These are phyloP conservation scores for Cephus rjabovi DNA, from an alignment of 2,888 invertebrate genomes.

Conservation along the genomic window DNA sequence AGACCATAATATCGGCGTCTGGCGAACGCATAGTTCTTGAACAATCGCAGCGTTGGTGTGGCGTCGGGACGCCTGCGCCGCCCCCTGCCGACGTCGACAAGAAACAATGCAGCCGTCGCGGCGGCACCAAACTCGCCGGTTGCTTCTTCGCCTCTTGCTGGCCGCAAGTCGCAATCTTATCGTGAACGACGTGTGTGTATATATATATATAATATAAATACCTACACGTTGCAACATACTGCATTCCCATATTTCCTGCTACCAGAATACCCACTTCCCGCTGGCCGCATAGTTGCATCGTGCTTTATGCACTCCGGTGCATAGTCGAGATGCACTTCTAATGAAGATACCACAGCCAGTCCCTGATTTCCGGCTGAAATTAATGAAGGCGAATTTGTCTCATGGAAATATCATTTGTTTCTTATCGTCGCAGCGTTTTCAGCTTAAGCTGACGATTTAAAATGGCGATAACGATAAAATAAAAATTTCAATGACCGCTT, in stretches of 20 bases:
- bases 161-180: not conserved
- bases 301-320: not conserved
- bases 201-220: slow-evolving; percentile 7
- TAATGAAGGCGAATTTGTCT: not conserved
- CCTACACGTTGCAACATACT: not conserved
- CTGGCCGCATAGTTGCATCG: not conserved
- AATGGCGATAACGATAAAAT: not conserved
- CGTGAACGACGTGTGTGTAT: not conserved
- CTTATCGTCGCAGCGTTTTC: not conserved
- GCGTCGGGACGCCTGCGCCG: not conserved
- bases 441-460: not conserved
- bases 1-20: not conserved
- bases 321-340: not conserved
- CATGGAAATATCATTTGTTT: not conserved
- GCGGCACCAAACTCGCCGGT: slow-evolving; percentile 29
- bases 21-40: not conserved
- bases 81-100: slow-evolving; percentile 40
- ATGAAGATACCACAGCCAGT: not conserved
- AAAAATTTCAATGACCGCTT: not conserved
- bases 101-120: slow-evolving; percentile 57
- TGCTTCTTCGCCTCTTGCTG: not conserved
- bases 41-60: not conserved
- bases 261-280: not conserved
- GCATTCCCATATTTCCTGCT: not conserved
- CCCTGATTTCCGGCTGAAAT: not conserved